These are phyloP conservation scores for Echiichthys vipera DNA, from an alignment of 2,797 vertebrate genomes.

Conservation along the genomic window DNA sequence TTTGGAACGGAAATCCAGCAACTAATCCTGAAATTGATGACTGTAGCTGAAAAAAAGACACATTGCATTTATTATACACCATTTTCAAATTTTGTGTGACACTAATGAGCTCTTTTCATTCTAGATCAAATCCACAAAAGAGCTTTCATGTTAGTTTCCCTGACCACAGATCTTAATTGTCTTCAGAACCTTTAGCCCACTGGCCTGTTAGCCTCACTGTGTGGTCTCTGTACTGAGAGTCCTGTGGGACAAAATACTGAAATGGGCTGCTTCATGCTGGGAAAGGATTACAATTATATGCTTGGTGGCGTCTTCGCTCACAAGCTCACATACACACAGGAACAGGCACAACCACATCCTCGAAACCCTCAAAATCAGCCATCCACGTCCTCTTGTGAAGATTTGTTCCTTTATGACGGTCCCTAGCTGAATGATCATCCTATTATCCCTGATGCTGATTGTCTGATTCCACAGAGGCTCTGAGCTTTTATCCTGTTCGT, in stretches of 20 bases:
- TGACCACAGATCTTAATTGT: not conserved
- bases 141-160: not conserved
- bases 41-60: not conserved
- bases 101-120: not conserved
- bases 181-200: constrained; percentile 3
- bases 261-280: constrained; percentile 49
- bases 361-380: constrained; percentile 13
- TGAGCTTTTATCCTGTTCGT: not conserved
- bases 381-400: constrained; percentile 10
- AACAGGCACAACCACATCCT: constrained; percentile 6
- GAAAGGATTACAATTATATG: constrained; percentile 68
- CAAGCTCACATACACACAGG: constrained; percentile 5
- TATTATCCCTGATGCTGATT: constrained; percentile 10
- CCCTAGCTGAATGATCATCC: not conserved
- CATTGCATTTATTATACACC: not conserved
- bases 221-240: constrained; percentile 49
- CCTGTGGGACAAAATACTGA: constrained; percentile 41
- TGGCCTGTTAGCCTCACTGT: constrained; percentile 37
- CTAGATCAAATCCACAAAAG: not conserved
- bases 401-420: constrained; percentile 4
- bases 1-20: not conserved
- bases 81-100: not conserved
- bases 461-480: not conserved
- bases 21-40: not conserved
- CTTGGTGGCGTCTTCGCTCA: constrained; percentile 32